Conservation (phyloP, 2,113 vertebrate genomes). For the Cyprinodon variegatus region DNA sequence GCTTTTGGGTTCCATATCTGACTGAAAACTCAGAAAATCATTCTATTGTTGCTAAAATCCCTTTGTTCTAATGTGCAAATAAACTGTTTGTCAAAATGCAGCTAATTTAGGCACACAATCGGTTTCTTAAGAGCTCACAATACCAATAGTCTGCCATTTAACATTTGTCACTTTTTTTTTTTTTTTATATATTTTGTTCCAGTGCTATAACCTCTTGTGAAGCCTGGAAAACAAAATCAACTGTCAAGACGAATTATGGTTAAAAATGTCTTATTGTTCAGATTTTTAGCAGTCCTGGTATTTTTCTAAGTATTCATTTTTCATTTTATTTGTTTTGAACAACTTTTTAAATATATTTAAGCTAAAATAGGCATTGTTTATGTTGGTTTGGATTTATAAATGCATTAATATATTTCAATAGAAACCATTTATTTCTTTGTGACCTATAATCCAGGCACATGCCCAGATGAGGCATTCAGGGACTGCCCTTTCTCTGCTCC, state of each 20-base stretch:
- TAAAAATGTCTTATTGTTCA: background rate
- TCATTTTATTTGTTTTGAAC: no score
- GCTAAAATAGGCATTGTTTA: no score
- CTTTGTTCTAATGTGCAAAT: no score
- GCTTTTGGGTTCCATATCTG: no score
- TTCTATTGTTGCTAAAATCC: no score
- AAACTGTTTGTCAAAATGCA: no score
- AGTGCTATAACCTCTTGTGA: background rate
- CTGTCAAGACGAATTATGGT: background rate
- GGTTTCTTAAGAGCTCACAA: no score
- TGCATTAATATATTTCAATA: background rate
- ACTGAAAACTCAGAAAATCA: no score
- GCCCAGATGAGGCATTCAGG: conserved; percentile 7
- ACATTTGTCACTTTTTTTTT: background rate
- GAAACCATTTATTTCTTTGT: conserved; percentile 3
- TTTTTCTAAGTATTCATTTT: no score
- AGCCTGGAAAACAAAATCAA: background rate
- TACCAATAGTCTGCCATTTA: background rate
- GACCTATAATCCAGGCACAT: conserved; percentile 9
- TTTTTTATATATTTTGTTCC: no score
- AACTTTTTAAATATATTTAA: no score
- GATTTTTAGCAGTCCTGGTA: background rate
- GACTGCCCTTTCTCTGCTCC: conserved; percentile 28
- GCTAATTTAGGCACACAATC: no score
- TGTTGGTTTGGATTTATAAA: background rate